A percentile compares a stretch with the other conserved stretches of the same genome.
These are phyloP conservation scores for Syngnathus scovelli DNA, from an alignment of 2,113 vertebrate species.

Conservation along the genomic window DNA sequence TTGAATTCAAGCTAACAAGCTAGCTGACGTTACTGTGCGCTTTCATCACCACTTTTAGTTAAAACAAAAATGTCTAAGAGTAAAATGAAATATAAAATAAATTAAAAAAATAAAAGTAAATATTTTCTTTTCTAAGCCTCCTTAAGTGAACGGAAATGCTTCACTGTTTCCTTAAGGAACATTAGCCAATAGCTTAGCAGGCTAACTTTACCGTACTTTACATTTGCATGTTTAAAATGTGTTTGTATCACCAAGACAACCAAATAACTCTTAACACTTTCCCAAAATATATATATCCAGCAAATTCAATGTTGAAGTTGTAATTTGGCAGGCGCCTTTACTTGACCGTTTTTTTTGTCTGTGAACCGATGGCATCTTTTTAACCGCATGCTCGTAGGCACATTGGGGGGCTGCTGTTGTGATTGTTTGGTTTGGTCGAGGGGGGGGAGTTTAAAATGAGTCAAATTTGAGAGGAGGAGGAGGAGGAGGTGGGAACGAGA, in stretches of 20 bases:
- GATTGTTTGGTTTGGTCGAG: slow-evolving; percentile 2
- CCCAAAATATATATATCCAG: not conserved
- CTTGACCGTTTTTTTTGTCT: not conserved
- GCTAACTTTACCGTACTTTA: not conserved
- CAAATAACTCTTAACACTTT: not conserved
- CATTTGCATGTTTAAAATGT: not conserved
- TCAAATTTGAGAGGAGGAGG: slow-evolving; percentile 1
- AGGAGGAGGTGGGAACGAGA: slow-evolving; percentile 15
- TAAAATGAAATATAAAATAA: not conserved
- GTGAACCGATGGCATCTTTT: not conserved
- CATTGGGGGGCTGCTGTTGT: not conserved
- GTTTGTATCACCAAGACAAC: not conserved
- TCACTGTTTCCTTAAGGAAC: not conserved
- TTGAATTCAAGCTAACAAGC: not conserved
- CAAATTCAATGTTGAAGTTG: not conserved
- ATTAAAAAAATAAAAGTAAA: not conserved
- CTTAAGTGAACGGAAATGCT: not conserved
- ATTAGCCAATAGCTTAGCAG: not conserved
- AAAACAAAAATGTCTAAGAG: not conserved
- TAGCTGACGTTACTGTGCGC: not conserved
- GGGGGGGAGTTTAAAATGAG: slow-evolving; percentile 44
- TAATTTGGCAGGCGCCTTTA: not conserved
- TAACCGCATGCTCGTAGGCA: not conserved
- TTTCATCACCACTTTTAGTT: not conserved
- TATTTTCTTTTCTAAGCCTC: not conserved